Evolutionary conservation across 2,797 vertebrate genomes (phyloP), one percentile per base, ranked within the genome.

Genomic region (Typhlichthys subterraneus): DNA sequence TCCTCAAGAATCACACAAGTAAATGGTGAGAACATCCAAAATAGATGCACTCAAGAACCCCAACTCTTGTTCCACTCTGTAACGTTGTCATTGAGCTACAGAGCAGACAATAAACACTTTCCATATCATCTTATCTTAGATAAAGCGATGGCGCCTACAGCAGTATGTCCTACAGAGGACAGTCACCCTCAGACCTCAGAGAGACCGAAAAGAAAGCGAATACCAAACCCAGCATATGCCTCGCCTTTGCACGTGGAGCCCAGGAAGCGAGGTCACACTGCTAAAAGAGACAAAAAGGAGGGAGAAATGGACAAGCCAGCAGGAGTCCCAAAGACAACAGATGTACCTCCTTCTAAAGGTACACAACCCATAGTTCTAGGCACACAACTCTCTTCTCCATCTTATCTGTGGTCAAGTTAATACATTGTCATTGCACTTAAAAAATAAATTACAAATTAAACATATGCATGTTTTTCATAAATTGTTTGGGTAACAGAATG

Each of bases 301-400:
- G 65, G 61, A 0, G 57, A 77, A 53, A 82, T 72, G 45, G 66
- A 69, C 8, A 77, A 52, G 0, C 45, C 82, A 59, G 65, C 79
- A 0, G 11, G 73, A 6, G 58, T 56, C 53, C 72, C 65, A 64
- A 72, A 77, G 12, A n/a, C 69, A 2, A 38, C 53, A 51, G 56
- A 52, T 45, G 0, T 49, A 0, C 69, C 69, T 42, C 89, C 80
- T 11, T 87, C 92, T 67, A 93, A 89, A 94, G 93, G 95, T 96
- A 58, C 15, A 19, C 4, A 53, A 7, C 5, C 23, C 23, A 23
- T 23, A 23, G 23, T 23, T 23, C 23, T 23, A 23, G 0, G 59
- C 15, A 3, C n/a, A 19, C 4, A 53, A 7, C 5, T 0, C 1
- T 54, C 45, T 53, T 5, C 12, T 52, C 38, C 38, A 2, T 42